Evolutionary conservation across 2,888 invertebrate genomes (phyloP).

Genomic region (Drosophila cognata): DNA sequence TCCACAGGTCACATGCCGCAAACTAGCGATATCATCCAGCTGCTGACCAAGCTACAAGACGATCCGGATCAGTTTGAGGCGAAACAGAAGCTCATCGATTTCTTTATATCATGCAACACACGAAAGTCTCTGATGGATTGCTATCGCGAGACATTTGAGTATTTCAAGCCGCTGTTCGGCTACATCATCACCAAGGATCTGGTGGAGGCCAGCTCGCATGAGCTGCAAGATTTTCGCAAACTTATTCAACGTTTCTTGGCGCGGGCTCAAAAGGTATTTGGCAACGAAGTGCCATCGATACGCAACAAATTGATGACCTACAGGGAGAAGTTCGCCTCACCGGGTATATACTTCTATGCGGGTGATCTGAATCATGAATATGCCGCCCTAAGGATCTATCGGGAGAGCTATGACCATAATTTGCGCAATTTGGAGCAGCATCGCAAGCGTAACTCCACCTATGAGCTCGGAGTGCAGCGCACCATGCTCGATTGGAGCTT

Average conservation of each 20-base stretch:
- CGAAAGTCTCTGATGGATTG: constrained; percentile 80
- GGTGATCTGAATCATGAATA: constrained; percentile 78
- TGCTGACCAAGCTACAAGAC: constrained; percentile 75
- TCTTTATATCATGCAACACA: constrained; percentile 81
- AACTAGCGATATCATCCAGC: constrained; percentile 70
- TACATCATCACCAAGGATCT: constrained; percentile 81
- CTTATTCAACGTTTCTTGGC: constrained; percentile 71
- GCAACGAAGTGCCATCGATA: constrained; percentile 61
- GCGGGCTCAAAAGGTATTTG: constrained; percentile 35
- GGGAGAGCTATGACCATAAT: constrained; percentile 82
- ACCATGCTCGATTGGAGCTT: constrained; percentile 82
- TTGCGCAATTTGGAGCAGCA: constrained; percentile 74
- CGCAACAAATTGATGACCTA: constrained; percentile 64
- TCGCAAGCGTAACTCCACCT: constrained; percentile 77
- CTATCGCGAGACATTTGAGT: constrained; percentile 82
- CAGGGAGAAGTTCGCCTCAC: constrained; percentile 72
- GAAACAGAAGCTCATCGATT: constrained; percentile 81
- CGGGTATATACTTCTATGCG: constrained; percentile 74
- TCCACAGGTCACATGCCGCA: constrained; percentile 76
- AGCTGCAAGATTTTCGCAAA: constrained; percentile 69
- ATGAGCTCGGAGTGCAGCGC: constrained; percentile 71
- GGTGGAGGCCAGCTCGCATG: constrained; percentile 61
- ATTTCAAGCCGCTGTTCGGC: constrained; percentile 82
- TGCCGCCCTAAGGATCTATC: constrained; percentile 70
- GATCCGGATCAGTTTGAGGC: constrained; percentile 81